Evolutionary conservation across 2,888 invertebrate species (phyloP), one percentile per base, ranked within the genome.

Genomic region (Gortyna flavago): DNA sequence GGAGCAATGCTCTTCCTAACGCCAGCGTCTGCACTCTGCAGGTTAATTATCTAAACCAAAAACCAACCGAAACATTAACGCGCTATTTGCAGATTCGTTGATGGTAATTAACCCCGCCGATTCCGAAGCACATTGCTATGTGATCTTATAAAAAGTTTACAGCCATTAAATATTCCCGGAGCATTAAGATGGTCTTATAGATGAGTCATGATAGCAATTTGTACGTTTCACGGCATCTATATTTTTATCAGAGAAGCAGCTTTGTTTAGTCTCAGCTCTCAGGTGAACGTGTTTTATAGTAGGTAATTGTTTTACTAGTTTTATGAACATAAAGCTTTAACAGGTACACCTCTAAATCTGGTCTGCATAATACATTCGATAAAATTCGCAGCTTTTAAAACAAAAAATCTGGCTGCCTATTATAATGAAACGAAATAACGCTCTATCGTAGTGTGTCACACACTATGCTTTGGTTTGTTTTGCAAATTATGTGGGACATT

Each of bases 231-330:
- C 75, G 80, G 71, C 72, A 76, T 57, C 66, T 77, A 76, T 86
- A 88, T 88, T 88, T 87, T 84, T 86, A 81, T 76, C 75, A 66
- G 35, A 44, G 62, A 75, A 77, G 57, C 65, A 66, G 59, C 68
- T 84, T 84, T 80, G 86, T 86, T 87, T 82, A 87, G 86, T 87
- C 86, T 87, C 75, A 79, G 72, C 84, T 87, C 86, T 87, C 75
- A 79, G 72, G 70, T 85, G 69, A 61, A 77, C 59, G 51, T 72
- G 44, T 81, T 59, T 68, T 68, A 62, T 35, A 65, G 38, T 78
- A n/a, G n/a, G n/a, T n/a, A 61, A 80, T 78, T 75, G 62, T 80
- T 80, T 61, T 35, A 54, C 66, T 66, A 29, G 44, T 78, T 69
- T 77, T 74, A 77, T 74, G 71, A 74, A 72, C n/a, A 71, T 65